Evolutionary conservation across 64 coral and sea anemone species (phyloP).

Genomic region (Dendrophyllia cribrosa): DNA sequence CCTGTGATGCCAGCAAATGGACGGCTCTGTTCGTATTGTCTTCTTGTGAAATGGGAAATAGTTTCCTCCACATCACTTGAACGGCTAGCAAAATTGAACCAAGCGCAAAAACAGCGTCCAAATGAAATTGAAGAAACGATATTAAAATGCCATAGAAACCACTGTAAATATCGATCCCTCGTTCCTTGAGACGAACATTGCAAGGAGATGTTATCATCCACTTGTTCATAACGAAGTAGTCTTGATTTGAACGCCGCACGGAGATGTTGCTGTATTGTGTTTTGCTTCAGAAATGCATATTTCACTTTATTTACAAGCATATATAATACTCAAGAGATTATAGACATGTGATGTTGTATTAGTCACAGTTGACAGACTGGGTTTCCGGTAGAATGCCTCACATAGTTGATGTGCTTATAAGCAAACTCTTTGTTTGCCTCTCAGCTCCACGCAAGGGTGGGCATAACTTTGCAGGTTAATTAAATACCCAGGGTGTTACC

Average conservation of each 20-base stretch:
- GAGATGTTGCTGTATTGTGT: background rate
- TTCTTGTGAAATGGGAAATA: background rate
- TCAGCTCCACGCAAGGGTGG: background rate
- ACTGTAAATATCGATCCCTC: background rate
- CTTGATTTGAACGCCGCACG: background rate
- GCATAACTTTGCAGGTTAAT: background rate
- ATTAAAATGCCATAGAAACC: constrained; percentile 34
- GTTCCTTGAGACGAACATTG: constrained; percentile 19
- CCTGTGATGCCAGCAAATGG: background rate
- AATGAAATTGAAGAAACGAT: constrained; percentile 42
- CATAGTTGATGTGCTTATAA: constrained; percentile 2
- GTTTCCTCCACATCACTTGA: constrained; percentile 63
- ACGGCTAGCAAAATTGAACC: constrained; percentile 45
- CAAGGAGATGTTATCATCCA: constrained; percentile 15
- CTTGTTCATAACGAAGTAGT: constrained; percentile 25
- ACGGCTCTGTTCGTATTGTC: background rate
- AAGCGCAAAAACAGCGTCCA: constrained; percentile 42
- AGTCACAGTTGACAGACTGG: constrained; percentile 13
- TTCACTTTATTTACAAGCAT: constrained; percentile 33
- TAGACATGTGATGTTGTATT: constrained; percentile 35
- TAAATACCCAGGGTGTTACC: background rate
- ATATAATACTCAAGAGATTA: constrained; percentile 28
- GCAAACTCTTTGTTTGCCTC: background rate
- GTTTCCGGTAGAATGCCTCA: background rate
- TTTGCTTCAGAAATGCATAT: background rate